Percentiles rank a stretch among this genome's conserved stretches.
Conservation (phyloP, 1,140 invertebrate genomes). For the Penaeus japonicus region DNA sequence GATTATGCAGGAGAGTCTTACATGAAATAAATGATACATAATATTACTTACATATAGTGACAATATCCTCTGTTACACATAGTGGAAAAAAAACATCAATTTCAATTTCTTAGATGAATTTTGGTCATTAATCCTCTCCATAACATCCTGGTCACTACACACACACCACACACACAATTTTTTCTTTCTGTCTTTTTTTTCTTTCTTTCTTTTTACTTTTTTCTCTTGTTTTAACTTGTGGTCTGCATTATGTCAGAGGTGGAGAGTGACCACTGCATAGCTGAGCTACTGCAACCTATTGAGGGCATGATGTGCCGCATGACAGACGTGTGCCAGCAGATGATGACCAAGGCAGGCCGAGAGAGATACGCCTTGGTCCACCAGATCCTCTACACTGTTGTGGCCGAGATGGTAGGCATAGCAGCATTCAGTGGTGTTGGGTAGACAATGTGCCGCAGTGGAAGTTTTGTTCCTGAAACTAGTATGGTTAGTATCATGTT, state of each 20-base stretch:
- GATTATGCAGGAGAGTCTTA: too few species aligned
- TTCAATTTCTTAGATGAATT: not conserved
- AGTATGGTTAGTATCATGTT: too few species aligned
- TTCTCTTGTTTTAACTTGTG: not conserved
- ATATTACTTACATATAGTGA: too few species aligned
- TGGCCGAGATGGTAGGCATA: slow-evolving; percentile 43
- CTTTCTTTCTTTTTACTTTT: too few species aligned
- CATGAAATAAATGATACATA: too few species aligned
- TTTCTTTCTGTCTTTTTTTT: too few species aligned
- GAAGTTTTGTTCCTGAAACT: not conserved
- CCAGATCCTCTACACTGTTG: slow-evolving; percentile 43
- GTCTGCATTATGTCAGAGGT: not conserved
- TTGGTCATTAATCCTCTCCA: too few species aligned
- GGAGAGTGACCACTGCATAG: slow-evolving; percentile 33
- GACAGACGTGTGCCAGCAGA: slow-evolving; percentile 25
- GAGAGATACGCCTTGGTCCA: slow-evolving; percentile 16
- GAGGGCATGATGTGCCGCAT: slow-evolving; percentile 33
- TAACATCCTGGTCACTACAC: too few species aligned
- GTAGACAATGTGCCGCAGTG: not conserved
- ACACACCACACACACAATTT: too few species aligned
- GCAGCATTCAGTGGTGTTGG: not conserved
- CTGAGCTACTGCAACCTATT: slow-evolving; percentile 37
- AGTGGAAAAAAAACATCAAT: not conserved
- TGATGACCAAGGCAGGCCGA: slow-evolving; percentile 32
- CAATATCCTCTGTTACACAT: too few species aligned